Conservation (phyloP, 2,888 invertebrate genomes). For the Geophilus truncorum region DNA sequence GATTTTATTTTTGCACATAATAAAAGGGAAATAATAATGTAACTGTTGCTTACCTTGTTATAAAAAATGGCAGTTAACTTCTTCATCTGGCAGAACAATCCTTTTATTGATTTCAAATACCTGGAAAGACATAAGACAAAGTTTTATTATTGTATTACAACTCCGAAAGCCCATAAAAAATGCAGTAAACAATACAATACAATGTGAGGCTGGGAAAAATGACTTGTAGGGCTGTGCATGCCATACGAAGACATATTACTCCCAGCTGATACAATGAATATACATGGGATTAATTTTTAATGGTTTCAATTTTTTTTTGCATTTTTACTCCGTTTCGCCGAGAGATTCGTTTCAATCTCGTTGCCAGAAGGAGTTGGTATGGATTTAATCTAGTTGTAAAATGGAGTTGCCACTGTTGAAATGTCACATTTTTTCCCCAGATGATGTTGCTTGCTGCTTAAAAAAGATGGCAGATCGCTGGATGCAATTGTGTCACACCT, state of each 20-base stretch:
- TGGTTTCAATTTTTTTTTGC: background rate
- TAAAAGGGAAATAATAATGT: background rate
- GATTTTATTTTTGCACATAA: background rate
- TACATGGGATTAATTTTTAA: slow-evolving; percentile 15
- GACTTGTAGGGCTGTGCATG: background rate
- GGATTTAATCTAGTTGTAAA: slow-evolving; percentile 14
- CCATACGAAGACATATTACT: background rate
- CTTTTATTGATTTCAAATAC: background rate
- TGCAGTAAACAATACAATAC: background rate
- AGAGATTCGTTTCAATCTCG: background rate
- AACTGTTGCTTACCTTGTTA: background rate
- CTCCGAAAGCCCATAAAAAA: background rate
- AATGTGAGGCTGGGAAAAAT: background rate
- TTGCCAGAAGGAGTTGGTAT: background rate
- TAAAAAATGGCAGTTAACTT: background rate
- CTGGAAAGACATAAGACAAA: background rate
- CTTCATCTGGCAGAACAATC: background rate
- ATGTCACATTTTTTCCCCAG: background rate
- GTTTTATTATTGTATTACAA: background rate
- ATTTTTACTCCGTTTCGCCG: background rate
- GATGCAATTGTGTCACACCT: background rate
- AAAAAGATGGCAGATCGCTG: background rate
- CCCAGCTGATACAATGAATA: background rate
- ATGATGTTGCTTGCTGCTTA: background rate
- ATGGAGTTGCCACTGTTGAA: background rate